Conservation (phyloP, 64 coral and sea anemone species). For the Montipora capricornis region DNA sequence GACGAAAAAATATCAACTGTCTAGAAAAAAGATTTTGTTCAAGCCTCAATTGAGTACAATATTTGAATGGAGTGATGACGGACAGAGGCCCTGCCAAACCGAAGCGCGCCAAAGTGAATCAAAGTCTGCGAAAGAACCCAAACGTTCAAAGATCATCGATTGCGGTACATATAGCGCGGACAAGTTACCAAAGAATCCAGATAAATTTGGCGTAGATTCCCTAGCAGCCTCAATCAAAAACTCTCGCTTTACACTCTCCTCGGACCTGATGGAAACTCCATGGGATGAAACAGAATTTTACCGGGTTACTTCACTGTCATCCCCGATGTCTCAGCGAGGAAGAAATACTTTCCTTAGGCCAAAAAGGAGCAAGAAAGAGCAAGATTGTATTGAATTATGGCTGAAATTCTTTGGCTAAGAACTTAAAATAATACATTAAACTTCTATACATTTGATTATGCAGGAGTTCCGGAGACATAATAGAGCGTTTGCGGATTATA, state of each 20-base stretch:
- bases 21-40: not conserved
- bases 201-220: not conserved
- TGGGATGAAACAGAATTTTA: not conserved
- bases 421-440: not conserved
- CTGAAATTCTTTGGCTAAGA: not conserved
- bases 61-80: not conserved
- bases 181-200: not conserved
- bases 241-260: not conserved
- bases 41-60: not conserved
- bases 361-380: not conserved
- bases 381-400: not conserved
- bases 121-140: not conserved
- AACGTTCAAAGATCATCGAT: not conserved
- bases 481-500: no score
- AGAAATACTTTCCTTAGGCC: not conserved
- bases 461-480: no score
- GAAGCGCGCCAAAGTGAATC: not conserved
- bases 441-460: no score
- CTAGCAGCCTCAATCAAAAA: not conserved
- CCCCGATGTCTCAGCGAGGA: not conserved
- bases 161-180: not conserved
- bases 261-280: not conserved
- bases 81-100: not conserved
- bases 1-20: not conserved
- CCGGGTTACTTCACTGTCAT: not conserved